Evolutionary conservation across 1,140 invertebrate species (phyloP).

Genomic region (Muscidifurax raptorellus): DNA sequence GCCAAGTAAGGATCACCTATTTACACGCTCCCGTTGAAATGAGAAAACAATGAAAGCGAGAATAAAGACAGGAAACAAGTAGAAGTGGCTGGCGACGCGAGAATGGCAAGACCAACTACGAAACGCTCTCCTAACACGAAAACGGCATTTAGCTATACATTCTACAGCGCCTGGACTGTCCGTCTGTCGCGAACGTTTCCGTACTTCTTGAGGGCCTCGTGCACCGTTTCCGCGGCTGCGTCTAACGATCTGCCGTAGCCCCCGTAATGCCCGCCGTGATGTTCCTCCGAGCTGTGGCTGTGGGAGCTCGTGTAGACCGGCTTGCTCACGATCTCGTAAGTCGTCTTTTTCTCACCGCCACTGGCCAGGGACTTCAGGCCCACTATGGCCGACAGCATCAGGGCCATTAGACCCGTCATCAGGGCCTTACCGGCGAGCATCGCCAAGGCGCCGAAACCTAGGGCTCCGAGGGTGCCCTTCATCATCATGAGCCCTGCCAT

Average conservation of each 20-base stretch:
- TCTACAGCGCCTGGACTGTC: constrained; percentile 5
- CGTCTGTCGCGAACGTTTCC: constrained; percentile 70
- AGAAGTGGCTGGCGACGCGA: not conserved
- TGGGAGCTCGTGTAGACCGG: constrained; percentile 85
- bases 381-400: constrained; percentile 85
- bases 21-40: constrained; percentile 24
- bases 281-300: constrained; percentile 84
- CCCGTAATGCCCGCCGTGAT: constrained; percentile 71
- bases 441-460: constrained; percentile 85
- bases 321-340: constrained; percentile 89
- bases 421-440: constrained; percentile 88
- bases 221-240: constrained; percentile 62
- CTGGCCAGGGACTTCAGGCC: constrained; percentile 84
- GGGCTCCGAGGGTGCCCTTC: constrained; percentile 81
- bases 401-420: constrained; percentile 87
- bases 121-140: not conserved
- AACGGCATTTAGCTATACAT: not conserved
- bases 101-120: not conserved
- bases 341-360: constrained; percentile 83
- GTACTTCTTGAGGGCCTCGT: constrained; percentile 70
- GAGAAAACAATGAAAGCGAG: not conserved
- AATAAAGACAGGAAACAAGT: not conserved
- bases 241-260: constrained; percentile 78
- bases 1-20: constrained; percentile 3
- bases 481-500: constrained; percentile 75